These are phyloP conservation scores for Zaprionus obscuricornis DNA, from an alignment of 2,888 invertebrate genomes.

Conservation along the genomic window DNA sequence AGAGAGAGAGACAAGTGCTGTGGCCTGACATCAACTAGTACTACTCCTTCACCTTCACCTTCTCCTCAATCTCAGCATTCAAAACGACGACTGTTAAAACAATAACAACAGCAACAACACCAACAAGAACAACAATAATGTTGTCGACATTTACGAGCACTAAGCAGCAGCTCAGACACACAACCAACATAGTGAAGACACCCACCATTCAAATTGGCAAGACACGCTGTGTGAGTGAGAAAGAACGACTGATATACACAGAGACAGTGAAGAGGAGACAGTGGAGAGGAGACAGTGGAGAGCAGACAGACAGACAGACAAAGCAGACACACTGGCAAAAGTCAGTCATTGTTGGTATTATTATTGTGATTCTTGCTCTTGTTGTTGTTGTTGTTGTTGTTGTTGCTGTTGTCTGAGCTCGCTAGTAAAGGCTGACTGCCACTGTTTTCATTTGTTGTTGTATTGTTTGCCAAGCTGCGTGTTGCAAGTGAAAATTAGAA, in stretches of 20 bases:
- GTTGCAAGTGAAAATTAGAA: slow-evolving; percentile 74
- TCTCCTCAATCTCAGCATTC: slow-evolving; percentile 15
- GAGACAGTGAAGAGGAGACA: no score
- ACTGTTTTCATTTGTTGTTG: slow-evolving; percentile 43
- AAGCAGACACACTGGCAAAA: slow-evolving; percentile 41
- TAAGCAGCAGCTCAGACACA: slow-evolving; percentile 63
- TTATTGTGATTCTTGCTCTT: no score
- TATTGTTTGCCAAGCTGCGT: slow-evolving; percentile 61
- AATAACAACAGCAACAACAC: slow-evolving; percentile 24
- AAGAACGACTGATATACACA: slow-evolving; percentile 20
- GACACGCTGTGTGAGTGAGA: no score
- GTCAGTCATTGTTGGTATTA: slow-evolving; percentile 42
- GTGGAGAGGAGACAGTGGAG: no score
- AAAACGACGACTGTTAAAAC: slow-evolving; percentile 28
- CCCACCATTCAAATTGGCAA: slow-evolving; percentile 59
- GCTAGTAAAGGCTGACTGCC: slow-evolving; percentile 51
- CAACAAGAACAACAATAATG: slow-evolving; percentile 10
- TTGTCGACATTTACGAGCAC: slow-evolving; percentile 33
- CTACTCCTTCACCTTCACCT: no score
- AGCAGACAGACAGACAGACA: slow-evolving; percentile 17
- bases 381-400: no score
- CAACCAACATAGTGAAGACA: slow-evolving; percentile 54
- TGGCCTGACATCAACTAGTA: slow-evolving; percentile 22
- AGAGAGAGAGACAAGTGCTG: no score
- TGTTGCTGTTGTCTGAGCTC: slow-evolving; percentile 30